Conservation (phyloP, 2,797 vertebrate species). For the Danio tinwini region DNA sequence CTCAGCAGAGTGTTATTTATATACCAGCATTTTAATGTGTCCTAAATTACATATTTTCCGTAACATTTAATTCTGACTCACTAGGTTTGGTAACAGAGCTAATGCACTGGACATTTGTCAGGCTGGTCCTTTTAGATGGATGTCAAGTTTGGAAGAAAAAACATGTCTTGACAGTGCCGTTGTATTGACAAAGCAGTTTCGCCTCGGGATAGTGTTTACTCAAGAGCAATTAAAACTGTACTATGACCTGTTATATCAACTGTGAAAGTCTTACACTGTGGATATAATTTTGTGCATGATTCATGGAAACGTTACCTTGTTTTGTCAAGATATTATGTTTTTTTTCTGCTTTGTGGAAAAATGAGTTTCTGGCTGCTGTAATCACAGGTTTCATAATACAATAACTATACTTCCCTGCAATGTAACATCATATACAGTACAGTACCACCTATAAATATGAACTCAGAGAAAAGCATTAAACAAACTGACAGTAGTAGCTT, state of each 20-base stretch:
- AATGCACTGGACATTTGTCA: not conserved
- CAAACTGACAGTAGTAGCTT: not conserved
- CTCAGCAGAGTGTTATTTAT: not conserved
- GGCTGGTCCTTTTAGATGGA: not conserved
- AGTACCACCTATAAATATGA: not conserved
- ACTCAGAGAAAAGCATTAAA: not conserved
- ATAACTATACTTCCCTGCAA: not conserved
- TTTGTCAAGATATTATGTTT: conserved; percentile 8
- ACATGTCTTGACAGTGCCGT: conserved; percentile 11
- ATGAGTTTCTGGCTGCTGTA: conserved; percentile 5
- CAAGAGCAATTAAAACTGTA: not conserved
- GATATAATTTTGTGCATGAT: conserved; percentile 40
- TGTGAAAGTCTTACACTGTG: conserved; percentile 61
- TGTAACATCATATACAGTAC: not conserved
- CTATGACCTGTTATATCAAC: conserved; percentile 39
- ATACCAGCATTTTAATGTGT: not conserved
- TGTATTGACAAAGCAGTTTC: not conserved
- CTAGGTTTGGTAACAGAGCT: conserved; percentile 9
- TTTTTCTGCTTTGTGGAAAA: not conserved
- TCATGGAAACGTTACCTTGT: conserved; percentile 7
- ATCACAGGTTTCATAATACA: not conserved
- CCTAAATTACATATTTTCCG: conserved; percentile 5
- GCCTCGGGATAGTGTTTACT: conserved; percentile 4
- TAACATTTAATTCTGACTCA: not conserved
- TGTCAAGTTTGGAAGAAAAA: conserved; percentile 2